Evolutionary conservation across 2,113 vertebrate species (phyloP), one percentile per base, ranked within the genome.

Genomic region (Aphyosemion australe): DNA sequence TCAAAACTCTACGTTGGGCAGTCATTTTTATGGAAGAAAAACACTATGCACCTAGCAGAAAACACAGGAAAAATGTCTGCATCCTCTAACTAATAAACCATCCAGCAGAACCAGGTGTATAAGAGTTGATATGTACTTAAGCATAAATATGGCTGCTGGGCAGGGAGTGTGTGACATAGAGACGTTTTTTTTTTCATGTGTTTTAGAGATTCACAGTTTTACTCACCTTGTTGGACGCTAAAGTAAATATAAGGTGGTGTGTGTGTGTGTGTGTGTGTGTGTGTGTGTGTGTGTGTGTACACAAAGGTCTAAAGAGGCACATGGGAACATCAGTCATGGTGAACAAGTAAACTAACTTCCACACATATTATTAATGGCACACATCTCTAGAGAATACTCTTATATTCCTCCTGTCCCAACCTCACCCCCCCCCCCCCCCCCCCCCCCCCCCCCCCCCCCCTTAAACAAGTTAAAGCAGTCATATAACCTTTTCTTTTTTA

Each of bases 321-420:
- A 63, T 60, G 50, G 54, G 51, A 71, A 71, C 50, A 16, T 77
- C 61, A 69, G 70, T 78, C 71, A 70, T 56, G 51, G 45, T 82
- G 63, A n/a, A n/a, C 80, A 62, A 83, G 79, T 72, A 79, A 78
- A 78, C 66, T 66, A 72, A 69, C 83, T 74, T 77, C 59, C 63
- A 69, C 49, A 88, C 73, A 85, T 82, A 49, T 80, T 71, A 83
- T 83, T 78, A 79, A 84, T 82, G 72, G 70, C 61, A 50, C 58
- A 52, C 61, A 65, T 59, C 74, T 52, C 49, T 54, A 18, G 62
- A 67, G 65, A 54, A 59, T 66, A 61, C 53, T 64, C 18, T 26
- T 26, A 26, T 26, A 26, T 26, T 26, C 26, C 26, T 26, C 3
- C 26, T 26, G 26, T 5, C 26, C 5, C 26, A 2, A 26, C 5